phyloP scores from a whole-genome alignment of 2,888 invertebrate genomes.

The Eupithecia vulgata region DNA sequence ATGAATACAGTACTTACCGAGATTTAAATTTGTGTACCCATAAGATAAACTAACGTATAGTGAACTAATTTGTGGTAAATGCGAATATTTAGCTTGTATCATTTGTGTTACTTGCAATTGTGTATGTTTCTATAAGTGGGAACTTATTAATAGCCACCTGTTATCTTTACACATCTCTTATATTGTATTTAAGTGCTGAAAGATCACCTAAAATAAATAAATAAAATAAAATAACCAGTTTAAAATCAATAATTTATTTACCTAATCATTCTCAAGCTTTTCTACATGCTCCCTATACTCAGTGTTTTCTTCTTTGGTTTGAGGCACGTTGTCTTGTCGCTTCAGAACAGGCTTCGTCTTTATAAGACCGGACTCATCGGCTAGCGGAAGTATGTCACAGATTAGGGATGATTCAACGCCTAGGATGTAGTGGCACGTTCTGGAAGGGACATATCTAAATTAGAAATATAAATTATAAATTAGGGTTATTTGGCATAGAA shows the following conservation, averaged over 20 bases:
- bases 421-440: conserved; percentile 95
- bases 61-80: too few relatives aligned
- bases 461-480: too few relatives aligned
- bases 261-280: conserved; percentile 62
- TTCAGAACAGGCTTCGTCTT: conserved; percentile 52
- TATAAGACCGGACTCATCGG: conserved; percentile 91
- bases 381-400: conserved; percentile 92
- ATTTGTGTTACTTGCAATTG: too few relatives aligned
- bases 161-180: too few relatives aligned
- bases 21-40: too few relatives aligned
- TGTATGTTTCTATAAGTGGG: too few relatives aligned
- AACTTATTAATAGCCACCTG: too few relatives aligned
- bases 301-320: conserved; percentile 50
- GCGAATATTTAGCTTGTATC: too few relatives aligned
- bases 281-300: conserved; percentile 51
- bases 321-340: conserved; percentile 46
- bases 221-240: conserved; percentile 28
- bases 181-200: too few relatives aligned
- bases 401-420: conserved; percentile 97
- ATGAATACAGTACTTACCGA: too few relatives aligned
- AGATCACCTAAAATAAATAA: too few relatives aligned
- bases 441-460: conserved; percentile 5
- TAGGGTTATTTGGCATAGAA: neutral
- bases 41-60: too few relatives aligned
- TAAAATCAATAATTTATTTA: conserved; percentile 42